A percentile compares a stretch with the other conserved stretches of the same genome.
phyloP scores from a whole-genome alignment of 2,888 invertebrate species.

The Diploptera punctata region DNA sequence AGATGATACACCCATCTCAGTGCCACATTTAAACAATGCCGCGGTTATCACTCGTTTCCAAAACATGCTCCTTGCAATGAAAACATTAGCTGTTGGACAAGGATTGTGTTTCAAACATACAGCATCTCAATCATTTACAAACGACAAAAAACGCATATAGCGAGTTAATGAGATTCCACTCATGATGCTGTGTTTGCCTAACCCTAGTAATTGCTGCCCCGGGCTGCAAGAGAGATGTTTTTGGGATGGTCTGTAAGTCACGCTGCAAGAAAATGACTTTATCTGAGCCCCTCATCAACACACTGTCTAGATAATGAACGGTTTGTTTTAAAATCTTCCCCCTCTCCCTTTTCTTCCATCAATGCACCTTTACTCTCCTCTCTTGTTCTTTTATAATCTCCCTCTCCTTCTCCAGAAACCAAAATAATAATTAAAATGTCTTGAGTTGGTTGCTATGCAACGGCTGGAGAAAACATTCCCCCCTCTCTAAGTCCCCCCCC shows the following conservation, averaged over 20 bases:
- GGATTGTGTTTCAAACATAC: not conserved
- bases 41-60: no score
- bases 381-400: not conserved
- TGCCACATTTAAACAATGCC: no score
- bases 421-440: constrained; percentile 44
- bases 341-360: no score
- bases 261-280: constrained; percentile 39
- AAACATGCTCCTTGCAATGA: no score
- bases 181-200: constrained; percentile 18
- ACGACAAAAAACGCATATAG: not conserved
- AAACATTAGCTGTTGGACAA: not conserved
- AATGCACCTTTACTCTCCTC: not conserved
- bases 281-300: constrained; percentile 37
- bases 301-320: constrained; percentile 41
- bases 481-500: not conserved
- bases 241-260: constrained; percentile 10
- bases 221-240: constrained; percentile 6
- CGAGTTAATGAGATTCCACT: constrained; percentile 18
- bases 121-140: constrained; percentile 21
- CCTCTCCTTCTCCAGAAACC: constrained; percentile 26
- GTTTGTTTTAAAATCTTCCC: constrained; percentile 41
- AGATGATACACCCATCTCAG: no score
- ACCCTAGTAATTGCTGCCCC: constrained; percentile 14
- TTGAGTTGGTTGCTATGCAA: constrained; percentile 26
- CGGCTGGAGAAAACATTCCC: not conserved